phyloP scores from a whole-genome alignment of 2,113 vertebrate genomes.

The Equus przewalskii region DNA sequence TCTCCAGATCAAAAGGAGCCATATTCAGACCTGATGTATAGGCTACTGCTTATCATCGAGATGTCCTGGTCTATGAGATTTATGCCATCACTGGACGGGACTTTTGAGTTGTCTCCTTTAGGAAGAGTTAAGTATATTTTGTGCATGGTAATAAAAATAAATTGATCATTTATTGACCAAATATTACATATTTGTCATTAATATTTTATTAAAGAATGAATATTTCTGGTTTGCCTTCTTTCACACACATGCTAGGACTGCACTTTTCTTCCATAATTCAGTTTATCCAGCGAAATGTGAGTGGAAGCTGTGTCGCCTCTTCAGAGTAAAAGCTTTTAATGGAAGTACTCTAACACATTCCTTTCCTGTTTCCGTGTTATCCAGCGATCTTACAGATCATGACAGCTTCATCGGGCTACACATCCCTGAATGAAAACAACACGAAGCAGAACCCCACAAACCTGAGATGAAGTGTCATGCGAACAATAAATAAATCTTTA shows the following conservation, averaged over 20 bases:
- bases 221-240: neutral
- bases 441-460: neutral
- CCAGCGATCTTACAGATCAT: neutral
- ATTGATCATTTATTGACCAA: neutral
- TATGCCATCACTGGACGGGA: neutral
- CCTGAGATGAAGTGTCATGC: neutral
- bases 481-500: neutral
- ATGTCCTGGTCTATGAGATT: neutral
- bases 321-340: neutral
- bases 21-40: neutral
- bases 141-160: constrained; percentile 4
- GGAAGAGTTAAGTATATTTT: neutral
- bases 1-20: neutral
- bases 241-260: neutral
- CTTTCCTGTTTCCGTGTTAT: neutral
- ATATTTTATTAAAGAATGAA: neutral
- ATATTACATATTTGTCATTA: neutral
- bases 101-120: neutral
- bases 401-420: neutral
- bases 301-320: neutral
- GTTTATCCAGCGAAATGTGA: neutral
- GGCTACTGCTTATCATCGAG: neutral
- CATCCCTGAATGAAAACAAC: neutral
- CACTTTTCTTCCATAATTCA: neutral
- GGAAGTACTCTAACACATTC: neutral